A percentile compares a stretch with the other conserved stretches of the same genome.
phyloP scores from a whole-genome alignment of 2,888 invertebrate species.

The Hymenopus coronatus region DNA sequence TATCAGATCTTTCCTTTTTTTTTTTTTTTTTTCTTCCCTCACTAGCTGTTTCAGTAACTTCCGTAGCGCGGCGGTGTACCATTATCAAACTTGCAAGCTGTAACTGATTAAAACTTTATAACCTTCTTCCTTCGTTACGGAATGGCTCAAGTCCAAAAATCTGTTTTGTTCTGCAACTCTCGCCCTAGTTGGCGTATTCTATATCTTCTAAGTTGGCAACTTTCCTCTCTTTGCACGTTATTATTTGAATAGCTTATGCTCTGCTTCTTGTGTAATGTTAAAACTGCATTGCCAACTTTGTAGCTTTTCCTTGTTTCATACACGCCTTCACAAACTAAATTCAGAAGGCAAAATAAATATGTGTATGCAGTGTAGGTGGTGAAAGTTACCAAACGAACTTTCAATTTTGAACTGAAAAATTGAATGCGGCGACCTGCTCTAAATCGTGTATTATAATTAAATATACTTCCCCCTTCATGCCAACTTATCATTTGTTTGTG shows the following conservation, averaged over 20 bases:
- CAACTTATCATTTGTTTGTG: no score
- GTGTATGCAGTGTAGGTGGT: not conserved
- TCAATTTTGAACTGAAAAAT: no score
- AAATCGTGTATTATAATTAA: no score
- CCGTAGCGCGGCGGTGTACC: not conserved
- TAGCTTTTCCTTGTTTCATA: not conserved
- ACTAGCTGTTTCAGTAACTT: not conserved
- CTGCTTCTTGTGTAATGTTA: not conserved
- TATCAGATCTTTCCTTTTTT: not conserved
- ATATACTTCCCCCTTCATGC: no score
- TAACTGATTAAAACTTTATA: not conserved
- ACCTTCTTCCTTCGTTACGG: not conserved
- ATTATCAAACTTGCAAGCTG: not conserved
- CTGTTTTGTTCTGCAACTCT: not conserved
- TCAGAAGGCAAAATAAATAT: not conserved
- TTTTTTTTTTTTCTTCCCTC: not conserved
- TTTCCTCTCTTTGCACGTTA: not conserved
- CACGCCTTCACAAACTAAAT: not conserved
- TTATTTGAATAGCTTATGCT: not conserved
- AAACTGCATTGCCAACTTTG: not conserved
- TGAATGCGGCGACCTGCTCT: no score
- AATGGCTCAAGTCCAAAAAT: not conserved
- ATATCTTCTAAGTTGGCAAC: not conserved
- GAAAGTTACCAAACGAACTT: no score
- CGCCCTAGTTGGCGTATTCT: not conserved